Percentiles rank a stretch among this genome's conserved stretches.
phyloP scores from a whole-genome alignment of 2,113 vertebrate species.

The Coracopsis vasa region DNA sequence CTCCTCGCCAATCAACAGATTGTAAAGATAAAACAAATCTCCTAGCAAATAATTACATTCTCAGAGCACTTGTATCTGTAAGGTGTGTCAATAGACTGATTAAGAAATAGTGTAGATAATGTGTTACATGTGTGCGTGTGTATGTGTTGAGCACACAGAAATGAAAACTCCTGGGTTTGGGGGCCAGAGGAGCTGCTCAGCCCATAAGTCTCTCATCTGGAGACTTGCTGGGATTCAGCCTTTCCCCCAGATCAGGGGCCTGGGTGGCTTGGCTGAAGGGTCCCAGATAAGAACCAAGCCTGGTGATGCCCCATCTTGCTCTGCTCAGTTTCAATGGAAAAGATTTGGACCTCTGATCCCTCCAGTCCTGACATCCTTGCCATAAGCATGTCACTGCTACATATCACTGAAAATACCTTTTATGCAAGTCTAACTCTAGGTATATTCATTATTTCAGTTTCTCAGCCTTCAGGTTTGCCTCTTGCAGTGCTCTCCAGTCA shows the following conservation, averaged over 20 bases:
- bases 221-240: background rate
- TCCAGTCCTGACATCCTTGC: background rate
- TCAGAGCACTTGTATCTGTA: background rate
- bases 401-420: background rate
- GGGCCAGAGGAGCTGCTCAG: background rate
- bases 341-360: background rate
- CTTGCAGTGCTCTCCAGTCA: background rate
- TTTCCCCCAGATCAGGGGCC: too few relatives aligned
- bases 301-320: background rate
- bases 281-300: background rate
- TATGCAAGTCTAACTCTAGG: background rate
- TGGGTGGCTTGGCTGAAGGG: rapidly evolving
- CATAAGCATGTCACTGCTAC: background rate
- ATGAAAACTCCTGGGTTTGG: background rate
- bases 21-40: background rate
- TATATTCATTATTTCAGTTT: background rate
- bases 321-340: background rate
- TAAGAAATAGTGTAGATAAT: background rate
- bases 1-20: background rate
- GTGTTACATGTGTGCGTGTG: background rate
- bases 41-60: background rate
- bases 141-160: background rate
- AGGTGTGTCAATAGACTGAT: background rate
- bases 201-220: background rate
- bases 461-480: background rate